phyloP scores from a whole-genome alignment of 1,140 invertebrate species.

The Triops cancriformis region DNA sequence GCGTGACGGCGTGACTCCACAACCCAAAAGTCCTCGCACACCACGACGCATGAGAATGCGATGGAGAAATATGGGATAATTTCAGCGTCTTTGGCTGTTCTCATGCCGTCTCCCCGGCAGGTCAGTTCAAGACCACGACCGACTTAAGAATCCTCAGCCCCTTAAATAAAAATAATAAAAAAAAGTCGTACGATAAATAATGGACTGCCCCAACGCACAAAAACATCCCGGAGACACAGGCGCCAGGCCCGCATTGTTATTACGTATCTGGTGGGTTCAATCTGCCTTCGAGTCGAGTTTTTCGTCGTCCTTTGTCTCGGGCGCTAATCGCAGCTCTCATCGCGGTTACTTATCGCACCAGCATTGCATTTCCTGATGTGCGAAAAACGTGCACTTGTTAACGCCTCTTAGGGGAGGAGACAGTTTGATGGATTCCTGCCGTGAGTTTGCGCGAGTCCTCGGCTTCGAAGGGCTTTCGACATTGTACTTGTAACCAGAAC shows the following conservation, averaged over 20 bases:
- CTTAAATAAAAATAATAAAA: background rate
- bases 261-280: background rate
- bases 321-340: background rate
- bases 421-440: too few relatives aligned
- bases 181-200: background rate
- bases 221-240: background rate
- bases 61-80: background rate
- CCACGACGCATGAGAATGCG: background rate
- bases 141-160: background rate
- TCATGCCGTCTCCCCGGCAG: background rate
- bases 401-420: too few relatives aligned
- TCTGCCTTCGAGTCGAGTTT: background rate
- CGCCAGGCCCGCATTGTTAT: background rate
- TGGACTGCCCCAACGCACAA: background rate
- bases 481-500: too few relatives aligned
- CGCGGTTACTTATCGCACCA: background rate
- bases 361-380: too few relatives aligned
- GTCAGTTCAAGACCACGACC: background rate
- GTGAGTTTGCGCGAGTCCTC: too few relatives aligned
- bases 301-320: background rate
- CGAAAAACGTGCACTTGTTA: too few relatives aligned
- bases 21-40: background rate
- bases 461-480: too few relatives aligned
- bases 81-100: background rate
- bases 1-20: constrained; percentile 7